Conservation (phyloP, 2,888 invertebrate genomes). For the Nowickia ferox region DNA sequence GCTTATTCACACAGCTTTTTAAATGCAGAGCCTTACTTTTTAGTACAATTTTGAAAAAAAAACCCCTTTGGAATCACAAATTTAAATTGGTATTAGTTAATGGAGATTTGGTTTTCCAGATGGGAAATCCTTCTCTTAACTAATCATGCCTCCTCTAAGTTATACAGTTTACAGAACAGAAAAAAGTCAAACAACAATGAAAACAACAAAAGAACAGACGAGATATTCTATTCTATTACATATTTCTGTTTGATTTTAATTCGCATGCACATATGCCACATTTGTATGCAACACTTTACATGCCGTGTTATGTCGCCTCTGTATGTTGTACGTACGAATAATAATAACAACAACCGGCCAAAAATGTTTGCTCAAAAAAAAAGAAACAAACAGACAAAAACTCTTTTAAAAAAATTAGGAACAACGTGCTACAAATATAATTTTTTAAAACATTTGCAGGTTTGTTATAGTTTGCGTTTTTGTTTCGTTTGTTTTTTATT, state of each 20-base stretch:
- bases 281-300: conserved; percentile 71
- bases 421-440: conserved; percentile 70
- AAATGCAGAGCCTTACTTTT: too few species aligned
- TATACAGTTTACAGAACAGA: not conserved
- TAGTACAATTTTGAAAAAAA: too few species aligned
- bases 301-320: conserved; percentile 67
- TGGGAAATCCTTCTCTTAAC: not conserved
- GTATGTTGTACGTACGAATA: conserved; percentile 41
- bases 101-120: too few species aligned
- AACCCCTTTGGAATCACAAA: too few species aligned
- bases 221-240: conserved; percentile 59
- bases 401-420: conserved; percentile 64
- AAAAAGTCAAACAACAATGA: conserved; percentile 33
- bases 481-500: conserved; percentile 22
- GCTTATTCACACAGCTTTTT: too few species aligned
- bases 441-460: conserved; percentile 61
- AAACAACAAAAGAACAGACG: conserved; percentile 43
- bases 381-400: conserved; percentile 9
- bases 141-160: not conserved
- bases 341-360: conserved; percentile 39
- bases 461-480: conserved; percentile 43
- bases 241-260: conserved; percentile 42
- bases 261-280: conserved; percentile 68
- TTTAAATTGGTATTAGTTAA: too few species aligned
- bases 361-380: not conserved